Conservation (phyloP, 2,113 vertebrate species). For the Phalacrocorax pelagicus region DNA sequence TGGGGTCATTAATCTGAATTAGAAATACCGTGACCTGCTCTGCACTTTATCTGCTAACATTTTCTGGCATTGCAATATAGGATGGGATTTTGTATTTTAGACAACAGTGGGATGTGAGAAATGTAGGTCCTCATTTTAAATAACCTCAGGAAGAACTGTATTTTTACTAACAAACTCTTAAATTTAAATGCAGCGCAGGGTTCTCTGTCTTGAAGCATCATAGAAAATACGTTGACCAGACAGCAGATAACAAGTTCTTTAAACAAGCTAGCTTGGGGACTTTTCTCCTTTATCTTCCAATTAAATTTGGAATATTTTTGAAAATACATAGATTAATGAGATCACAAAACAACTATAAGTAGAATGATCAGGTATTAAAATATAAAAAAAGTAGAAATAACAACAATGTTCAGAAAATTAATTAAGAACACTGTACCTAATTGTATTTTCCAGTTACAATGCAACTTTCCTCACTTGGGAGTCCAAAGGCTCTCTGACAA, state of each 20-base stretch:
- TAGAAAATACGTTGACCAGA: not conserved
- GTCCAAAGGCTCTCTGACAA: not conserved
- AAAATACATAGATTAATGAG: not conserved
- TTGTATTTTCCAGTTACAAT: not conserved
- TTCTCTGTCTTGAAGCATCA: not conserved
- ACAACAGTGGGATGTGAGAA: not conserved
- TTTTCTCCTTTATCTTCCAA: not conserved
- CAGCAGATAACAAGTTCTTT: not conserved
- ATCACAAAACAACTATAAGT: not conserved
- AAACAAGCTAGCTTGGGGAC: not conserved
- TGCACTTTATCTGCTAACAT: slow-evolving; percentile 57
- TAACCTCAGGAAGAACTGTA: not conserved
- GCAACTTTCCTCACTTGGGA: not conserved
- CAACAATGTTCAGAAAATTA: not conserved
- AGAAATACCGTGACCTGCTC: slow-evolving; percentile 71
- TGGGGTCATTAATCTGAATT: slow-evolving; percentile 82
- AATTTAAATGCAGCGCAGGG: not conserved
- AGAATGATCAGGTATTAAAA: not conserved
- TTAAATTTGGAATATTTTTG: not conserved
- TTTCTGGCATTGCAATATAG: not conserved
- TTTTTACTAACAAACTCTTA: not conserved
- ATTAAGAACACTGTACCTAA: not conserved
- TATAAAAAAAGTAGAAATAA: not conserved
- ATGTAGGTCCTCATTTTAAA: not conserved
- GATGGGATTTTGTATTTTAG: not conserved